phyloP scores from a whole-genome alignment of 2,888 invertebrate species.

The Ischnura elegans region DNA sequence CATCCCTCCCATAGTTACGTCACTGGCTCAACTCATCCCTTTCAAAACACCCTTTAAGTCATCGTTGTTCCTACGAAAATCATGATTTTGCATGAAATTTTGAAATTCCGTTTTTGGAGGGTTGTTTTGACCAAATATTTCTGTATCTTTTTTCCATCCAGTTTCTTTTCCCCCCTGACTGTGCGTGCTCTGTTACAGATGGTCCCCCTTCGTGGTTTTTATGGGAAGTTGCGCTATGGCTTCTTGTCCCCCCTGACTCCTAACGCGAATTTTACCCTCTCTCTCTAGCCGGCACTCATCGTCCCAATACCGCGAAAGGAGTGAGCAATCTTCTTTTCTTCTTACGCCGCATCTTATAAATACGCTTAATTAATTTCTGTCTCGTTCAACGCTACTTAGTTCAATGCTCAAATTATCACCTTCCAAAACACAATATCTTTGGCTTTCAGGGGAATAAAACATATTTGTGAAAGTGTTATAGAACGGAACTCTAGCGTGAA shows the following conservation, averaged over 20 bases:
- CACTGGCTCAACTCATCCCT: too few species aligned
- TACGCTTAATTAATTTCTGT: not conserved
- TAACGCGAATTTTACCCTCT: not conserved
- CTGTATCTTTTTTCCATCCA: not conserved
- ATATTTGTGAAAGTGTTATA: too few species aligned
- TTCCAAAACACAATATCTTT: too few species aligned
- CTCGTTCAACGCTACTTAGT: too few species aligned
- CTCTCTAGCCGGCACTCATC: not conserved
- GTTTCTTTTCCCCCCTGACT: not conserved
- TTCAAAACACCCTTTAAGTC: too few species aligned
- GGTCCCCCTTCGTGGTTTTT: not conserved
- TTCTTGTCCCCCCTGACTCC: not conserved
- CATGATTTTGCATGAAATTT: too few species aligned
- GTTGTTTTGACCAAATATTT: not conserved
- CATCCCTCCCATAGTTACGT: too few species aligned
- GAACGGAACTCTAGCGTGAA: too few species aligned
- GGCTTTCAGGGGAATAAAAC: too few species aligned
- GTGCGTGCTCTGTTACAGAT: not conserved
- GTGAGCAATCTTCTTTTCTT: not conserved
- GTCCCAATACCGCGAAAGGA: not conserved
- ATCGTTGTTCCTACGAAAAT: too few species aligned
- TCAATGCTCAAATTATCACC: too few species aligned
- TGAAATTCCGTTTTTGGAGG: not conserved
- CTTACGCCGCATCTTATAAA: too few species aligned
- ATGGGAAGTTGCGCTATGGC: not conserved